These are phyloP conservation scores for Corythoichthys haematopterus DNA, from an alignment of 2,113 vertebrate species.

Conservation along the genomic window DNA sequence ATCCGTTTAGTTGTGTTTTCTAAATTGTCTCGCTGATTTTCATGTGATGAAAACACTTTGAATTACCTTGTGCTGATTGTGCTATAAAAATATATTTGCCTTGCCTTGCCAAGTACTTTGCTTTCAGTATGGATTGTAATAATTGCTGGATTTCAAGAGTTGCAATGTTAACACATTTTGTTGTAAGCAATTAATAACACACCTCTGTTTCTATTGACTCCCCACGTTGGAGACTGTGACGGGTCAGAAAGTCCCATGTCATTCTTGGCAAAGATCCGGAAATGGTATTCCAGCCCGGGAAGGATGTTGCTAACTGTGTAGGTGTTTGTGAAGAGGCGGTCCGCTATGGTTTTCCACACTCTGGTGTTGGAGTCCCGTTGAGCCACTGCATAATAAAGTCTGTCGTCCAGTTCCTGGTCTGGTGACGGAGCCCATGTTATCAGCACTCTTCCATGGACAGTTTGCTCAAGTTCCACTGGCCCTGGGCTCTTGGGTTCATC, in stretches of 20 bases:
- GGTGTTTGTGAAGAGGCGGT: conserved; percentile 75
- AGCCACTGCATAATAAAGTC: conserved; percentile 74
- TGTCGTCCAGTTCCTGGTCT: conserved; percentile 70
- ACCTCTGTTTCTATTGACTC: conserved; percentile 59
- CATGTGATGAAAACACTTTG: no score
- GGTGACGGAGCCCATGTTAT: conserved; percentile 79
- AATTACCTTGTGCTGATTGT: no score
- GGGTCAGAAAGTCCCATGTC: conserved; percentile 76
- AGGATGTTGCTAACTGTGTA: conserved; percentile 74
- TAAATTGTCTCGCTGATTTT: no score
- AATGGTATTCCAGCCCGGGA: conserved; percentile 77
- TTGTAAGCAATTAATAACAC: conserved; percentile 7
- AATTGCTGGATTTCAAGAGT: neutral
- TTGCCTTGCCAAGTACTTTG: neutral
- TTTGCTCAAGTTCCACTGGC: conserved; percentile 73
- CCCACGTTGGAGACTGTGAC: conserved; percentile 78
- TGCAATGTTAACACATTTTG: neutral
- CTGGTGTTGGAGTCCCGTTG: conserved; percentile 68
- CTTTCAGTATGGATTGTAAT: neutral
- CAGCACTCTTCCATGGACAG: conserved; percentile 71
- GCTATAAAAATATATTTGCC: no score
- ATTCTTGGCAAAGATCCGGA: conserved; percentile 80
- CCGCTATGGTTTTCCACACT: conserved; percentile 71
- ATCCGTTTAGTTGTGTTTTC: no score
- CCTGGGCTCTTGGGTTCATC: conserved; percentile 78